These are phyloP conservation scores for Halcyon smyrnensis DNA, from an alignment of 2,797 vertebrate species.

Conservation along the genomic window DNA sequence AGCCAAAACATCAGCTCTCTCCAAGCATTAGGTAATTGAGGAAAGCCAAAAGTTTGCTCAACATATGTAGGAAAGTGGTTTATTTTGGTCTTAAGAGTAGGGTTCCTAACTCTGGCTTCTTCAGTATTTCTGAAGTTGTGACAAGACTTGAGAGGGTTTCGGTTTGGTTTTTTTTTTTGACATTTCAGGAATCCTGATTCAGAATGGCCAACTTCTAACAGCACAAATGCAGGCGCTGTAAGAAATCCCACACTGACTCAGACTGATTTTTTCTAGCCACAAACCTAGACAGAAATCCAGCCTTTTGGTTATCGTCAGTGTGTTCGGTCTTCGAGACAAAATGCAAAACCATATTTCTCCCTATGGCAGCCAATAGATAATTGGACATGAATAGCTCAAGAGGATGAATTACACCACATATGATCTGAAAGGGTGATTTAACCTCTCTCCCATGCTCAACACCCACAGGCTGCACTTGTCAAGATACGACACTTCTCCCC, in stretches of 20 bases:
- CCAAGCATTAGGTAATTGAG: conserved; percentile 27
- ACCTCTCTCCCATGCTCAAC: conserved; percentile 55
- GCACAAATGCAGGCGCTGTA: conserved; percentile 1
- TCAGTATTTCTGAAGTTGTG: conserved; percentile 1
- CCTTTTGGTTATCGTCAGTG: background rate
- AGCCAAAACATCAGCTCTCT: conserved; percentile 33
- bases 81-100: conserved; percentile 31
- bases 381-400: conserved; percentile 47
- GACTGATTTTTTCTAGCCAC: conserved; percentile 3
- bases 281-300: conserved; percentile 23
- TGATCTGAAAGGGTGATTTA: conserved; percentile 57
- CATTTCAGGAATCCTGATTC: conserved; percentile 8
- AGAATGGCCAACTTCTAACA: background rate
- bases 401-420: conserved; percentile 37
- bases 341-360: background rate
- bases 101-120: conserved; percentile 7
- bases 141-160: background rate
- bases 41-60: conserved; percentile 45
- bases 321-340: background rate
- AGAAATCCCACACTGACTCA: conserved; percentile 24
- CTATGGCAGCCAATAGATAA: conserved; percentile 44
- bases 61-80: background rate
- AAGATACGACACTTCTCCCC: conserved; percentile 52
- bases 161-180: background rate
- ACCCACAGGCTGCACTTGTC: conserved; percentile 65